Evolutionary conservation across 2,888 invertebrate genomes (phyloP), one percentile per base, ranked within the genome.

Genomic region (Carpatolechia fugitivella): DNA sequence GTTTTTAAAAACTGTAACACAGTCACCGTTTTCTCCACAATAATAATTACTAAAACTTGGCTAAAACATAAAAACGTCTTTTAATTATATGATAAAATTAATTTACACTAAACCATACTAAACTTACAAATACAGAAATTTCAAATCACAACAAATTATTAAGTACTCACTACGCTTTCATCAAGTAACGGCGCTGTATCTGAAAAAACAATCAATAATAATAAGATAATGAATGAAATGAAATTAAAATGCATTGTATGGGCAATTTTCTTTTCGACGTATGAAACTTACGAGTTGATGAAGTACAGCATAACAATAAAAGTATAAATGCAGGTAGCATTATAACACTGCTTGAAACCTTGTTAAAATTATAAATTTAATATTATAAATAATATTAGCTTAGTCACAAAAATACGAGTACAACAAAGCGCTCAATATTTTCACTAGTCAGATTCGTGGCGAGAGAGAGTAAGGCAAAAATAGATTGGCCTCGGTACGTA

Each of bases 1-100:
- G n/a, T 69, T 62, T 1, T 46, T 35, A 18, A 54, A 18, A 36
- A 54, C 58, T 11, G 60, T 48, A 14, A 60, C 49, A 60, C 78
- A 77, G 50, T 78, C 76, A 1, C 69, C 76, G 40, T 66, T 54
- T 31, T 69, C 73, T 18, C 66, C 64, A 56, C 74, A 76, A 6
- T 24, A 3, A 6, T 24, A 3, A 29, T 36, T 36, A 8, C 0
- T 1, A 6, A 7, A 0, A n/a, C 11, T 18, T 18, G 20, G 2
- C 49, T 49, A 18, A 49, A 49, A 49, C 7, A 35, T 4, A 35
- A 49, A 44, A 3, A 11, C 1, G 2, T 11, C n/a, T 5, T 24
- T 8, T 20, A 18, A 20, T 10, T 8, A 20, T 20, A 18, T 10
- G 10, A 10, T 18, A 20, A 18, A 38, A 6, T 1, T 38, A 38